phyloP scores from a whole-genome alignment of 2,888 invertebrate genomes.

The Chrysolina haemoptera region DNA sequence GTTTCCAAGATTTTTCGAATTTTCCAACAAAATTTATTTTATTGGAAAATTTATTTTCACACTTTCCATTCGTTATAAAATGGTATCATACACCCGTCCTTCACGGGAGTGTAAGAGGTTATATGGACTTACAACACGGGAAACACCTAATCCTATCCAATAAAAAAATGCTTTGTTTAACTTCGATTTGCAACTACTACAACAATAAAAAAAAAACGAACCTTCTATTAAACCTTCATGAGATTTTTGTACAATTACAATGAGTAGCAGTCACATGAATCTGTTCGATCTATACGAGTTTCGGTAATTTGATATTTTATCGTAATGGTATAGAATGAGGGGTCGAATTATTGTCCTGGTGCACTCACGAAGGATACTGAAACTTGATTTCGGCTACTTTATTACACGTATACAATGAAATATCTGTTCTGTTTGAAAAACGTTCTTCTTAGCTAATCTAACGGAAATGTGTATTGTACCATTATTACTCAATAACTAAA shows the following conservation, averaged over 20 bases:
- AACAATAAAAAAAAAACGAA: background rate
- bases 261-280: constrained; percentile 43
- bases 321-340: constrained; percentile 43
- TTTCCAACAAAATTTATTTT: no score
- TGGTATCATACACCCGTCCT: no score
- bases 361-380: constrained; percentile 36
- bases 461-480: constrained; percentile 41
- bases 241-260: constrained; percentile 42
- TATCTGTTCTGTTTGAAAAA: constrained; percentile 42
- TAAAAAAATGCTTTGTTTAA: background rate
- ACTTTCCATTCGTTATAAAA: no score
- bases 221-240: constrained; percentile 2
- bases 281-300: constrained; percentile 43
- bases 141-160: background rate
- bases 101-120: no score
- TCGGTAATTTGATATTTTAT: constrained; percentile 50
- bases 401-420: constrained; percentile 51
- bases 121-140: background rate
- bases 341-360: constrained; percentile 44
- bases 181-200: background rate
- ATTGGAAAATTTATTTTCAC: no score
- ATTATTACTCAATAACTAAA: constrained; percentile 9
- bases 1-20: no score
- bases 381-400: constrained; percentile 52
- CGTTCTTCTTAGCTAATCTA: constrained; percentile 45